Evolutionary conservation across 2,888 invertebrate genomes (phyloP).

Genomic region (Phrixothrix hirtus): DNA sequence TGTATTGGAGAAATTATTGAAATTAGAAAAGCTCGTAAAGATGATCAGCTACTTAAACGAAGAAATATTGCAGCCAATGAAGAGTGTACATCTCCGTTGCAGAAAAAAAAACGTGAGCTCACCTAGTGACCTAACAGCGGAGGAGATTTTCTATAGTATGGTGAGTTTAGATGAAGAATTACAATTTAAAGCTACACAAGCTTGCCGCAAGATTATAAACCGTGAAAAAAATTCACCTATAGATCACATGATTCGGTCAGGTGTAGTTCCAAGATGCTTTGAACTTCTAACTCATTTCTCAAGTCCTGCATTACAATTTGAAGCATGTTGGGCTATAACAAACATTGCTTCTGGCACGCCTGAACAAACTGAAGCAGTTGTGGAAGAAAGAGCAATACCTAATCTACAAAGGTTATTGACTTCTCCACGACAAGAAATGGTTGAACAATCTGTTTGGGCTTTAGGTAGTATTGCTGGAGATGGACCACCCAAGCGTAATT

Average conservation of each 20-base stretch:
- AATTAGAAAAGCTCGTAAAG: slow-evolving; percentile 89
- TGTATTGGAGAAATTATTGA: slow-evolving; percentile 89
- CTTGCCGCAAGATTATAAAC: slow-evolving; percentile 86
- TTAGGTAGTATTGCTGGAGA: slow-evolving; percentile 98
- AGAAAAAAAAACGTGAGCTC: slow-evolving; percentile 56
- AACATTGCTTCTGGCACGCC: slow-evolving; percentile 96
- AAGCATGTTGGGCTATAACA: slow-evolving; percentile 96
- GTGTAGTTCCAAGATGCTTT: slow-evolving; percentile 82
- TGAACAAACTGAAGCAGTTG: slow-evolving; percentile 86
- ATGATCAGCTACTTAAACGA: slow-evolving; percentile 90
- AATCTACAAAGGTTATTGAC: slow-evolving; percentile 74
- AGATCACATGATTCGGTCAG: slow-evolving; percentile 78
- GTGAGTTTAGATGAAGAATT: slow-evolving; percentile 64
- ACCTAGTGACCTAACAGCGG: slow-evolving; percentile 62
- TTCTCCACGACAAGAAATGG: slow-evolving; percentile 69
- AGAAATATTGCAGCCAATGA: slow-evolving; percentile 74
- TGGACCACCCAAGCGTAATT: slow-evolving; percentile 78
- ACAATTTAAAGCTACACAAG: slow-evolving; percentile 74
- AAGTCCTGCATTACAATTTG: slow-evolving; percentile 83
- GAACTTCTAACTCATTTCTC: slow-evolving; percentile 71
- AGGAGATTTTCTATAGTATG: slow-evolving; percentile 74
- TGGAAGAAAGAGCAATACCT: slow-evolving; percentile 84
- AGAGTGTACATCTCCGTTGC: slow-evolving; percentile 59
- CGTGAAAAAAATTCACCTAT: slow-evolving; percentile 91
- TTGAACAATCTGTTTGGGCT: slow-evolving; percentile 97